Evolutionary conservation across 2,113 vertebrate species (phyloP).

Genomic region (Ginglymostoma cirratum): DNA sequence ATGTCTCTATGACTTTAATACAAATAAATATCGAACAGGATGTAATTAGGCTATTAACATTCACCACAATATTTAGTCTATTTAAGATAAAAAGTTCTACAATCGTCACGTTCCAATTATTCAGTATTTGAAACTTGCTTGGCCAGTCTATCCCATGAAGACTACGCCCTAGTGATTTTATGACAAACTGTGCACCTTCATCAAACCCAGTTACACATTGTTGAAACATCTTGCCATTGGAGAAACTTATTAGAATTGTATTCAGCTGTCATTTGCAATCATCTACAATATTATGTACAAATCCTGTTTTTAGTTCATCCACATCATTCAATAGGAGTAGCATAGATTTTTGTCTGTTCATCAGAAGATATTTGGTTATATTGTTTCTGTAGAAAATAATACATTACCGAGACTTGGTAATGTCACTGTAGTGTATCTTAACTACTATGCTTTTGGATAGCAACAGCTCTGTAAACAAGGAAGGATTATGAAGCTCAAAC

Average conservation of each 20-base stretch:
- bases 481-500: neutral
- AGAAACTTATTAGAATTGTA: neutral
- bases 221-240: neutral
- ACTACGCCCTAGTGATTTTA: neutral
- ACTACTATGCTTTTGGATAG: neutral
- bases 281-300: neutral
- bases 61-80: neutral
- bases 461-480: neutral
- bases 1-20: neutral
- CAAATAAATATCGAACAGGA: neutral
- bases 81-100: neutral
- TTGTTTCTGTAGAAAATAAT: neutral
- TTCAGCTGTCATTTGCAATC: neutral
- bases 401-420: neutral
- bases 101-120: neutral
- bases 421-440: neutral
- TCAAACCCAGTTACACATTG: neutral
- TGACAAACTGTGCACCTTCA: too few relatives aligned
- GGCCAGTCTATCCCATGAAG: conserved; percentile 2
- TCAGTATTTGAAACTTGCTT: neutral
- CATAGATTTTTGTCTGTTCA: neutral
- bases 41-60: neutral
- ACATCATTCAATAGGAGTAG: neutral
- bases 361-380: neutral
- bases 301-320: neutral